Percentiles rank a stretch among this genome's conserved stretches.
phyloP scores from a whole-genome alignment of 2,797 vertebrate genomes.

The Apogon hyalosoma region DNA sequence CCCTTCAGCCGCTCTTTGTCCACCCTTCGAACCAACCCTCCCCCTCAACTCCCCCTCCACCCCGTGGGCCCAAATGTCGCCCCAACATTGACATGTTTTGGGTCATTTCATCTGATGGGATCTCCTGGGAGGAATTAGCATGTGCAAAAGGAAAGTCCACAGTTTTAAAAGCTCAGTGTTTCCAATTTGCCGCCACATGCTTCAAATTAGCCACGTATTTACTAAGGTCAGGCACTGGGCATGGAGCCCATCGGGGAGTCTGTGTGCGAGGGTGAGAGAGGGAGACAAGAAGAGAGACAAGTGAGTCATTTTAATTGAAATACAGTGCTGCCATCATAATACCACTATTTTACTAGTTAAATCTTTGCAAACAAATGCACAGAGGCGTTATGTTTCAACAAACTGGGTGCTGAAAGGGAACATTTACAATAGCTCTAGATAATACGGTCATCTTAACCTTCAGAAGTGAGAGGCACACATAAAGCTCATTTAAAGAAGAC shows the following conservation, averaged over 20 bases:
- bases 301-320: constrained; percentile 51
- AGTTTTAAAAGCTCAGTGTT: constrained; percentile 90
- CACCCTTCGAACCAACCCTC: constrained; percentile 24
- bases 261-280: constrained; percentile 59
- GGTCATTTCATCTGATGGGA: constrained; percentile 82
- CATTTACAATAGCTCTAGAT: constrained; percentile 22
- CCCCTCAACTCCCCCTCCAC: constrained; percentile 17
- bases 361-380: constrained; percentile 46
- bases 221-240: constrained; percentile 90
- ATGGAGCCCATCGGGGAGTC: constrained; percentile 79
- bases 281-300: constrained; percentile 16
- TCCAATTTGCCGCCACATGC: constrained; percentile 92
- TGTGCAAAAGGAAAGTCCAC: constrained; percentile 90
- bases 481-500: constrained; percentile 6
- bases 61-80: constrained; percentile 56
- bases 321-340: constrained; percentile 40
- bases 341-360: constrained; percentile 34
- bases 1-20: constrained; percentile 51
- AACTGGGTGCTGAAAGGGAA: constrained; percentile 2
- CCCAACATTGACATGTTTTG: constrained; percentile 78
- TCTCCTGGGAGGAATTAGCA: constrained; percentile 91
- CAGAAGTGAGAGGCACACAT: constrained; percentile 16
- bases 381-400: constrained; percentile 46
- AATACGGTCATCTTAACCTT: constrained; percentile 27
- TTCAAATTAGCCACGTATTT: constrained; percentile 94